phyloP scores from a whole-genome alignment of 2,888 invertebrate genomes.

The Sinelater perroti region DNA sequence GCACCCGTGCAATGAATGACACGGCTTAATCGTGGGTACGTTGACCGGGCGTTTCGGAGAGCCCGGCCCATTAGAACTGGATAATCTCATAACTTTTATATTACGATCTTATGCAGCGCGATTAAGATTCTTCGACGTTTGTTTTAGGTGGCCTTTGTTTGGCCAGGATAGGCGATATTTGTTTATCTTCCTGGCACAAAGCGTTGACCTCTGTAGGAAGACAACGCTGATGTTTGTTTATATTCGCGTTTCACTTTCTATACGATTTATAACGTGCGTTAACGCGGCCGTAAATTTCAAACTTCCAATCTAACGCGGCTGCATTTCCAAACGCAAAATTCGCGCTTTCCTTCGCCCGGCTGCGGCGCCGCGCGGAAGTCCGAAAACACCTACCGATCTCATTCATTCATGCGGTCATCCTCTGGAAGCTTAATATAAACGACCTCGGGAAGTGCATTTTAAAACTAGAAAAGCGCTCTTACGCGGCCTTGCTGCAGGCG shows the following conservation, averaged over 20 bases:
- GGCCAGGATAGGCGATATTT: slow-evolving; percentile 35
- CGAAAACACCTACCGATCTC: slow-evolving; percentile 7
- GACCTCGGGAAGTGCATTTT: slow-evolving; percentile 8
- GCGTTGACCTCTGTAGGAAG: slow-evolving; percentile 40
- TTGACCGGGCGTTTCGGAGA: slow-evolving; percentile 47
- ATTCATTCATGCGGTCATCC: slow-evolving; percentile 7
- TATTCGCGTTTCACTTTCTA: slow-evolving; percentile 40
- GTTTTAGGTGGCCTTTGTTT: slow-evolving; percentile 31
- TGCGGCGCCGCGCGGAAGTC: slow-evolving; percentile 1
- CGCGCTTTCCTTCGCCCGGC: background rate
- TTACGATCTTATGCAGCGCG: slow-evolving; percentile 31
- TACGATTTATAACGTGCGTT: slow-evolving; percentile 33
- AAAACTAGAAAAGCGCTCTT: background rate
- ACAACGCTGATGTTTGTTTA: slow-evolving; percentile 38
- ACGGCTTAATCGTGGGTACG: slow-evolving; percentile 44
- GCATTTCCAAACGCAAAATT: background rate
- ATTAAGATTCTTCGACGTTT: slow-evolving; percentile 33
- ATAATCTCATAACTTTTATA: slow-evolving; percentile 41
- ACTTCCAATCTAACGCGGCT: background rate
- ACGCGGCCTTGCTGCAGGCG: background rate
- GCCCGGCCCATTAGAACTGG: slow-evolving; percentile 40
- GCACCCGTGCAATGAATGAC: slow-evolving; percentile 44
- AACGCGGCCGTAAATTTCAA: slow-evolving; percentile 29
- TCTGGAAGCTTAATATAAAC: slow-evolving; percentile 1
- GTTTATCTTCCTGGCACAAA: slow-evolving; percentile 38